phyloP scores from a whole-genome alignment of 2,888 invertebrate species.

The Apodemia zela region DNA sequence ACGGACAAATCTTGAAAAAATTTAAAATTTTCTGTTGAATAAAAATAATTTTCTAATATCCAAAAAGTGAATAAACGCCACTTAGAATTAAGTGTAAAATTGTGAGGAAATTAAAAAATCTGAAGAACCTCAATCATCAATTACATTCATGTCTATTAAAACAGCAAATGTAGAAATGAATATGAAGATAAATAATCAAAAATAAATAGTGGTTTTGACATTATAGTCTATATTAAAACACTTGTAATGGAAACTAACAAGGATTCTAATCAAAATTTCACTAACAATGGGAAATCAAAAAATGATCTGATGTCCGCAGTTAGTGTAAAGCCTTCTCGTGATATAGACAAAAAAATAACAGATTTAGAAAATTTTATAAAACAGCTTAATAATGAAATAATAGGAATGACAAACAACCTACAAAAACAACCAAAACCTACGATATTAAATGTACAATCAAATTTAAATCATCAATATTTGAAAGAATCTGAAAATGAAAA shows the following conservation, averaged over 20 bases:
- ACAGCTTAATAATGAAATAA: background rate
- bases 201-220: no score
- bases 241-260: background rate
- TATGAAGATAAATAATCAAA: background rate
- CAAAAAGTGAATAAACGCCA: no score
- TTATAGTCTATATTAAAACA: background rate
- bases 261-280: background rate
- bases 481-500: background rate
- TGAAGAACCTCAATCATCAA: background rate
- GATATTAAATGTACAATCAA: background rate
- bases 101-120: no score
- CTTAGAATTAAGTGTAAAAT: background rate
- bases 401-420: background rate
- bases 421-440: background rate
- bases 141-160: background rate
- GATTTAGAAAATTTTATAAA: background rate
- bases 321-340: background rate
- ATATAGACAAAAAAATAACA: background rate
- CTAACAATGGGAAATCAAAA: no score
- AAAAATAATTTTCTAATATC: no score
- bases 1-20: no score
- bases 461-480: background rate
- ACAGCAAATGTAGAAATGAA: background rate
- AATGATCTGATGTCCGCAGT: no score
- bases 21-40: no score